A percentile compares a stretch with the other conserved stretches of the same genome.
These are phyloP conservation scores for Pentamera pediparva DNA, from an alignment of 53 echinoderm and acorn worm genomes.

Conservation along the genomic window DNA sequence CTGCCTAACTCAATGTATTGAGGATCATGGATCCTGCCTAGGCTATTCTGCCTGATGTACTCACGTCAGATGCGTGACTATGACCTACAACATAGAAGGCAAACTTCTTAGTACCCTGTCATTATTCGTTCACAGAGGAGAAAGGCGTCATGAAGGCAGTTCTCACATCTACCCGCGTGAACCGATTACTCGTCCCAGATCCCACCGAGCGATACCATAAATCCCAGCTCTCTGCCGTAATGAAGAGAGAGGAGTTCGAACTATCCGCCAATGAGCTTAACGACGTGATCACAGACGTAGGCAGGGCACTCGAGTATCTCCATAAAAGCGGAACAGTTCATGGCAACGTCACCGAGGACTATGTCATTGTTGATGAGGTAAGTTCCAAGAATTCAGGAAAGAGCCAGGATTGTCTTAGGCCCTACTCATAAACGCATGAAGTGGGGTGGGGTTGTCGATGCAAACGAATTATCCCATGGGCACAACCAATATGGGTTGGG, in stretches of 20 bases:
- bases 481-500: too few relatives aligned
- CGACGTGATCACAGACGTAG: slow-evolving; percentile 6
- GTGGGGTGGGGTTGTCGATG: too few relatives aligned
- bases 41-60: too few relatives aligned
- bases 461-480: too few relatives aligned
- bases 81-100: too few relatives aligned
- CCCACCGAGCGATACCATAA: slow-evolving; percentile 1
- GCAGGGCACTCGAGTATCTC: slow-evolving; percentile 10
- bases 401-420: too few relatives aligned
- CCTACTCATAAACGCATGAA: too few relatives aligned
- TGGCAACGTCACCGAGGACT: slow-evolving; percentile 20
- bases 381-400: too few relatives aligned
- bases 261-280: slow-evolving; percentile 4
- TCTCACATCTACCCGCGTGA: neutral
- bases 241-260: neutral
- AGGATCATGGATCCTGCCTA: too few relatives aligned
- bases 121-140: neutral
- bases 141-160: slow-evolving; percentile 6
- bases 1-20: too few relatives aligned
- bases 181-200: neutral
- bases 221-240: neutral
- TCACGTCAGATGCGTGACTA: too few relatives aligned
- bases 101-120: too few relatives aligned
- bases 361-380: slow-evolving; percentile 37
- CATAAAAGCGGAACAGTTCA: slow-evolving; percentile 23